phyloP scores from a whole-genome alignment of 2,797 vertebrate genomes.

The Siniperca obscura region DNA sequence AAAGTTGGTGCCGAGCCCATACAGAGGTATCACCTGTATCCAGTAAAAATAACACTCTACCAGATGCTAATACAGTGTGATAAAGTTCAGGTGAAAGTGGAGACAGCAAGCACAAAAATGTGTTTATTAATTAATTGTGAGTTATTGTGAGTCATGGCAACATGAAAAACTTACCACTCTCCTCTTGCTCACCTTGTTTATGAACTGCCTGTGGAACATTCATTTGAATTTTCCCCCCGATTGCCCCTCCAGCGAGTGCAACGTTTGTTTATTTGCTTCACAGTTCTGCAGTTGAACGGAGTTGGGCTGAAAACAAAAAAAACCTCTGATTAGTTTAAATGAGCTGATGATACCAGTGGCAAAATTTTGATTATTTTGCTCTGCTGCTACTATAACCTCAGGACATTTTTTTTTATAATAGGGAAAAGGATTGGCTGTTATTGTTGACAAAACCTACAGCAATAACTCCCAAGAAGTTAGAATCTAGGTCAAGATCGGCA shows the following conservation, averaged over 20 bases:
- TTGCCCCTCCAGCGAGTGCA: background rate
- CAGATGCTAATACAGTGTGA: background rate
- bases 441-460: slow-evolving; percentile 50
- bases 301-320: slow-evolving; percentile 22
- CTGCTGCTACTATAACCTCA: slow-evolving; percentile 15
- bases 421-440: slow-evolving; percentile 24
- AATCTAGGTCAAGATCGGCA: slow-evolving; percentile 44
- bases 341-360: slow-evolving; percentile 26
- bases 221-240: slow-evolving; percentile 17
- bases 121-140: background rate
- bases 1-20: background rate
- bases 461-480: slow-evolving; percentile 5
- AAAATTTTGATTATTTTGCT: slow-evolving; percentile 34
- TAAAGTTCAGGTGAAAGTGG: background rate
- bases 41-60: background rate
- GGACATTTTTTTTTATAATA: slow-evolving; percentile 21
- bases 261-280: slow-evolving; percentile 16
- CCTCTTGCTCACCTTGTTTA: background rate
- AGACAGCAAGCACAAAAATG: background rate
- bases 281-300: slow-evolving; percentile 31
- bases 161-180: background rate
- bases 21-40: background rate
- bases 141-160: background rate
- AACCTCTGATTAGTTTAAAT: slow-evolving; percentile 42
- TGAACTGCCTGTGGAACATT: slow-evolving; percentile 5